Evolutionary conservation across 2,797 vertebrate genomes (phyloP).

Genomic region (Prunella strophiata): DNA sequence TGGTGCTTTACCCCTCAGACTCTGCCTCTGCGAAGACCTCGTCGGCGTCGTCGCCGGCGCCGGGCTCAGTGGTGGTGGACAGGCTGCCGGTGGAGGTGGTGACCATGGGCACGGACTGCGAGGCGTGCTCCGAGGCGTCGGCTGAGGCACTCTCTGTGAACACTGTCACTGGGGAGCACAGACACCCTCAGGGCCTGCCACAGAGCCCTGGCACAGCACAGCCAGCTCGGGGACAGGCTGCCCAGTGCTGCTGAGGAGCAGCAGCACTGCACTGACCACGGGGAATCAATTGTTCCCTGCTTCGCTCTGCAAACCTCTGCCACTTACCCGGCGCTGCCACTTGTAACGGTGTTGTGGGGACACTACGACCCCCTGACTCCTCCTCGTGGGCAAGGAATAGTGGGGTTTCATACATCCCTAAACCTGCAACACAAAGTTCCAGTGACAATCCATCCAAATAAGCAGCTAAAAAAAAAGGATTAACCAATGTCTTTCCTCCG

Average conservation of each 20-base stretch:
- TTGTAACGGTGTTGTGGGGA: constrained; percentile 95
- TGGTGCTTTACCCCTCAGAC: constrained; percentile 83
- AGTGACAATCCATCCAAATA: neutral
- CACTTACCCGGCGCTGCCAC: constrained; percentile 92
- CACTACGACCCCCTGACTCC: constrained; percentile 94
- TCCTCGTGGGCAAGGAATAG: constrained; percentile 96
- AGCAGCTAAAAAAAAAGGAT: neutral
- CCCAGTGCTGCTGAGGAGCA: accelerated
- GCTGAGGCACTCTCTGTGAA: constrained; percentile 87
- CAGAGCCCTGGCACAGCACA: neutral
- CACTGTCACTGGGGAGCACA: constrained; percentile 73
- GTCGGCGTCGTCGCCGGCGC: constrained; percentile 86
- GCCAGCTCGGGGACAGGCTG: neutral
- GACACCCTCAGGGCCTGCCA: neutral
- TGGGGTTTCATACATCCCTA: constrained; percentile 98
- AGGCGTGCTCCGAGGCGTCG: constrained; percentile 87
- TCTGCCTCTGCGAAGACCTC: constrained; percentile 91
- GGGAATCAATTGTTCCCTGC: accelerated
- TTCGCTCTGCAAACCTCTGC: neutral
- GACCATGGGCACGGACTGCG: constrained; percentile 96
- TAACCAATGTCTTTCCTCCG: neutral
- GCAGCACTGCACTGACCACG: accelerated
- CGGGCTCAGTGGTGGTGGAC: constrained; percentile 78
- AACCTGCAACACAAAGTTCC: constrained; percentile 77
- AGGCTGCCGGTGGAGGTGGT: constrained; percentile 89